Evolutionary conservation across 2,797 vertebrate species (phyloP).

Genomic region (Onychomys torridus): DNA sequence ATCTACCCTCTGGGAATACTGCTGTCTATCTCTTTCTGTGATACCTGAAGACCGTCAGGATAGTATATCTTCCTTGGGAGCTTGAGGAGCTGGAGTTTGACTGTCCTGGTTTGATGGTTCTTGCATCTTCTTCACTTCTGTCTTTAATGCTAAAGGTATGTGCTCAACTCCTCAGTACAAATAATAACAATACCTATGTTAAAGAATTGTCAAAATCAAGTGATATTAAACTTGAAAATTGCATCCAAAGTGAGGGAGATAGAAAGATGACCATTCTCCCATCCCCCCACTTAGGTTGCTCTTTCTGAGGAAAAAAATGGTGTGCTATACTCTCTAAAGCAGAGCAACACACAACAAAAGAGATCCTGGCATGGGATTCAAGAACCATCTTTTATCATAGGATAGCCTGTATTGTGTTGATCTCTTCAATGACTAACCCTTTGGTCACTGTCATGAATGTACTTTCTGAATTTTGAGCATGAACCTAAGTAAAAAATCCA

Average conservation of each 20-base stretch:
- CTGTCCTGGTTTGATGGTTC: not conserved
- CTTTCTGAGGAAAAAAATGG: not conserved
- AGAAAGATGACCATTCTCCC: not conserved
- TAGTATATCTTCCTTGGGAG: not conserved
- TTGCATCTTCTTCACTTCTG: not conserved
- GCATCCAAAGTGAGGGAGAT: not conserved
- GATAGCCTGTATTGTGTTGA: not conserved
- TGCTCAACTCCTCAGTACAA: not conserved
- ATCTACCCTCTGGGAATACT: not conserved
- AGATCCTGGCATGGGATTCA: not conserved
- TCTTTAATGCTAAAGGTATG: not conserved
- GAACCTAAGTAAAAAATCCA: not conserved
- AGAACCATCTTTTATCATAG: not conserved
- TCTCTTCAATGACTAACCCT: not conserved
- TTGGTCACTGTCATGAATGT: not conserved
- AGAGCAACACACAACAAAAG: not conserved
- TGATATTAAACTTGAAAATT: not conserved
- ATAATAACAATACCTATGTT: not conserved
- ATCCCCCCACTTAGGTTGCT: not conserved
- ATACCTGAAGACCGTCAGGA: not conserved
- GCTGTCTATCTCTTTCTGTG: not conserved
- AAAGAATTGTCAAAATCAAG: constrained; percentile 11
- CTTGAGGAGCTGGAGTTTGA: not conserved
- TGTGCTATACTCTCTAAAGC: not conserved
- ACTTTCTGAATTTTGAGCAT: not conserved